A percentile compares a stretch with the other conserved stretches of the same genome.
phyloP scores from a whole-genome alignment of 2,113 vertebrate species.

The Hemichromis elongatus region DNA sequence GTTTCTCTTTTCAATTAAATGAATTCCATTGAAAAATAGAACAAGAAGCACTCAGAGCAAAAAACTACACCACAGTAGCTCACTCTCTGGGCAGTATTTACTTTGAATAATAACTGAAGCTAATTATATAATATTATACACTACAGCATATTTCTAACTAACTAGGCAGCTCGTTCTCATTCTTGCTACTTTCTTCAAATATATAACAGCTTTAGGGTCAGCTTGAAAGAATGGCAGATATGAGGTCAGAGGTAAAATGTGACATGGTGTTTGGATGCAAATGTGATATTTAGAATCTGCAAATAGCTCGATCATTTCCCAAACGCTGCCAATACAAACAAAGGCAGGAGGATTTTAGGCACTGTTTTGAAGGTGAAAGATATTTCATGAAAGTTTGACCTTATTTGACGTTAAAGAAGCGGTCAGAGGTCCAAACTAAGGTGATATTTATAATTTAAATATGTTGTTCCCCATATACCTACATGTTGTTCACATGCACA shows the following conservation, averaged over 20 bases:
- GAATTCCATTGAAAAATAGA: background rate
- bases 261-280: background rate
- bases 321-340: background rate
- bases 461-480: background rate
- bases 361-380: accelerated
- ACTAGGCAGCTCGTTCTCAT: background rate
- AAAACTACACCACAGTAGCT: background rate
- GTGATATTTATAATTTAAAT: background rate
- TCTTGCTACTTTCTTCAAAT: background rate
- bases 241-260: background rate
- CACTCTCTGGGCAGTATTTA: background rate
- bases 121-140: background rate
- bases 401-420: background rate
- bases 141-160: background rate
- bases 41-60: background rate
- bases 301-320: background rate
- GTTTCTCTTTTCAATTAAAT: background rate
- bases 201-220: background rate
- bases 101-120: background rate
- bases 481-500: background rate
- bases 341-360: background rate
- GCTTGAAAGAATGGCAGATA: background rate
- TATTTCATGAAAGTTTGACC: background rate
- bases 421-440: background rate
- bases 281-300: background rate